These are phyloP conservation scores for Balanococcus diminutus DNA, from an alignment of 2,888 invertebrate species.

Conservation along the genomic window DNA sequence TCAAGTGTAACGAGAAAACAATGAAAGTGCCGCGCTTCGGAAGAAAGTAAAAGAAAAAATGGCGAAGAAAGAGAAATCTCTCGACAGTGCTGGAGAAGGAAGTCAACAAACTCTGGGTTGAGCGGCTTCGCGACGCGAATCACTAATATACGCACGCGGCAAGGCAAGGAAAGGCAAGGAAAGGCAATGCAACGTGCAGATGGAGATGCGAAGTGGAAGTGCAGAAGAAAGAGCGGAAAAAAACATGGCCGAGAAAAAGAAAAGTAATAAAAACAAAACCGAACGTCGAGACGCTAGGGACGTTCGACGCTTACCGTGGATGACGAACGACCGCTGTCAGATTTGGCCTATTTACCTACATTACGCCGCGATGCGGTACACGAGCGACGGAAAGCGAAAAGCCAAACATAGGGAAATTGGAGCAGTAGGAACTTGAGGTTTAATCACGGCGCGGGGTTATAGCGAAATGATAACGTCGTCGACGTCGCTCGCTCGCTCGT, in stretches of 20 bases:
- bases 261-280: constrained; percentile 34
- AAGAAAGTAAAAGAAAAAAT: constrained; percentile 54
- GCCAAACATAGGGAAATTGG: constrained; percentile 51
- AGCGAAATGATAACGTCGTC: constrained; percentile 38
- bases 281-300: not conserved
- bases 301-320: not conserved
- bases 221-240: not conserved
- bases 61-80: constrained; percentile 50
- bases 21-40: constrained; percentile 51
- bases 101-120: constrained; percentile 49
- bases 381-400: constrained; percentile 37
- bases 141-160: constrained; percentile 2
- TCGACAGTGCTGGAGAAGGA: not conserved
- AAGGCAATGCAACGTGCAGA: not conserved
- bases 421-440: constrained; percentile 51
- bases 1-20: constrained; percentile 55
- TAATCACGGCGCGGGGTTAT: constrained; percentile 33
- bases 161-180: not conserved
- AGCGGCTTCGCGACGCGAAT: constrained; percentile 46
- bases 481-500: not conserved
- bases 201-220: not conserved
- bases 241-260: constrained; percentile 34
- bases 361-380: not conserved
- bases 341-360: constrained; percentile 54
- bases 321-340: constrained; percentile 53